Conservation (phyloP, 2,888 invertebrate genomes). For the Chloroclystis v-ata region DNA sequence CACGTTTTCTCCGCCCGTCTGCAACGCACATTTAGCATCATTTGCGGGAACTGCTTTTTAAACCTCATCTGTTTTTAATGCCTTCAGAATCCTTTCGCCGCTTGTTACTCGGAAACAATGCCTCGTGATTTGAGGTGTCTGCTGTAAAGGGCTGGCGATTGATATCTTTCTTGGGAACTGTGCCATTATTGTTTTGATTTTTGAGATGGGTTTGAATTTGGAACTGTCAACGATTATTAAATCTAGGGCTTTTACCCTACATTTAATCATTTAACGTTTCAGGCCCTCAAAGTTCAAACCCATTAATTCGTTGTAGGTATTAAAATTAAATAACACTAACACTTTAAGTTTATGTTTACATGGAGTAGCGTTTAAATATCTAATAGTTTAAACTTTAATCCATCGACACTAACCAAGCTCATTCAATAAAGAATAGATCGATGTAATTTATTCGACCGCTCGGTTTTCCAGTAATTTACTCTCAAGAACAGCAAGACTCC, state of each 20-base stretch:
- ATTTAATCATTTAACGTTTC: no score
- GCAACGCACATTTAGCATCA: constrained; percentile 63
- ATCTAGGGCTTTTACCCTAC: no score
- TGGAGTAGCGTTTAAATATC: no score
- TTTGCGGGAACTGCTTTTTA: constrained; percentile 68
- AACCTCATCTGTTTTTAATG: constrained; percentile 71
- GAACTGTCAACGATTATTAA: background rate
- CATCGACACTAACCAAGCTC: background rate
- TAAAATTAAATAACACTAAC: no score
- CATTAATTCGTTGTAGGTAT: no score
- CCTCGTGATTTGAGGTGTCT: constrained; percentile 48
- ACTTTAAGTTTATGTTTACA: no score
- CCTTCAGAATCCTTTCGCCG: constrained; percentile 62
- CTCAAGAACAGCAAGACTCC: constrained; percentile 22
- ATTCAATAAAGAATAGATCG: constrained; percentile 14
- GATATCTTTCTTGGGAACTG: constrained; percentile 6
- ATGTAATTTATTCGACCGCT: constrained; percentile 15
- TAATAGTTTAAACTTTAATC: no score
- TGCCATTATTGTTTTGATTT: constrained; percentile 1
- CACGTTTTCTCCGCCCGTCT: constrained; percentile 45
- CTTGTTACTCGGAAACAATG: constrained; percentile 64
- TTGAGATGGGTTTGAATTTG: background rate
- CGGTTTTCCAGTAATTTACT: constrained; percentile 20
- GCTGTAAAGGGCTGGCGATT: constrained; percentile 9
- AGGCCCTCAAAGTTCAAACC: no score